Percentiles rank a stretch among this genome's conserved stretches.
Evolutionary conservation across 2,113 vertebrate genomes (phyloP).

Genomic region (Hemicordylus capensis): DNA sequence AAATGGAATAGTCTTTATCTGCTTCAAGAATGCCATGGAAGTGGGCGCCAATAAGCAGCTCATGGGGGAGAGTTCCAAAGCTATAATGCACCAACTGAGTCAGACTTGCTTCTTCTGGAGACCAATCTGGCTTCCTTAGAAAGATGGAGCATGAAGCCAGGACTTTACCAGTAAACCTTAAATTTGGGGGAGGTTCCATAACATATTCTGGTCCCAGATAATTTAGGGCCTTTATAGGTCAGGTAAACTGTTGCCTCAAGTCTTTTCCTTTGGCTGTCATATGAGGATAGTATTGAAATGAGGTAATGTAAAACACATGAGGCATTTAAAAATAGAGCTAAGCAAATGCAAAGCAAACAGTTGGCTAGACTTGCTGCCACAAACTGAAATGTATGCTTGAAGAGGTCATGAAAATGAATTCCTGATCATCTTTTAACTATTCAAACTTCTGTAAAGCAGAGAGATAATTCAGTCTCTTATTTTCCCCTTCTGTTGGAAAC

Average conservation of each 20-base stretch:
- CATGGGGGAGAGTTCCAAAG: neutral
- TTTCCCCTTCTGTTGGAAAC: neutral
- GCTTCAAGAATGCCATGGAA: neutral
- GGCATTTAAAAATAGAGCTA: neutral
- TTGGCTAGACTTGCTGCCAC: neutral
- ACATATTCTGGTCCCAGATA: no score
- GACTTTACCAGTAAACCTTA: neutral
- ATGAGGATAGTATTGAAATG: neutral
- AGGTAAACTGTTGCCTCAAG: no score
- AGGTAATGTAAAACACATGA: neutral
- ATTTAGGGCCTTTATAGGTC: no score
- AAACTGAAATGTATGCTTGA: neutral
- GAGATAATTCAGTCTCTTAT: neutral
- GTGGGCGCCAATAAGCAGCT: neutral
- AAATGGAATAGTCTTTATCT: neutral
- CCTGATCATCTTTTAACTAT: neutral
- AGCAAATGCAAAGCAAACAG: neutral
- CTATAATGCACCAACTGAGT: neutral
- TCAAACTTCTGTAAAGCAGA: neutral
- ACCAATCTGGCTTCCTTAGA: neutral
- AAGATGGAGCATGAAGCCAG: neutral
- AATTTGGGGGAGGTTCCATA: neutral
- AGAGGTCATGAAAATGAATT: neutral
- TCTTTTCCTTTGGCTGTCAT: no score
- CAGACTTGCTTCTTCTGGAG: neutral